Evolutionary conservation across 2,888 invertebrate genomes (phyloP).

Genomic region (Synanthedon formicaeformis): DNA sequence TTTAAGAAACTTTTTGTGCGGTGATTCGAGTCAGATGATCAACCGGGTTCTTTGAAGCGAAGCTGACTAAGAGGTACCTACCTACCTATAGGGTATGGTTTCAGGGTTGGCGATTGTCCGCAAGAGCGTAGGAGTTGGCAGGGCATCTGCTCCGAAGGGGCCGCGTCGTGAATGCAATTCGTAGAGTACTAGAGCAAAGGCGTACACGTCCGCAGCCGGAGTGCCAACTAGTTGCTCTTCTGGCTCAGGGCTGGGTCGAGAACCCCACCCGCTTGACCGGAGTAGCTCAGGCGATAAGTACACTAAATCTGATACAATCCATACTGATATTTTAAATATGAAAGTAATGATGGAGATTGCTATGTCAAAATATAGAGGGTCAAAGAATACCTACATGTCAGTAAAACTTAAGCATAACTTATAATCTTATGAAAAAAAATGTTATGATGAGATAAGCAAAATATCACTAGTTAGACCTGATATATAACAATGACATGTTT

Average conservation of each 20-base stretch:
- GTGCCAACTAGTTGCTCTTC: conserved; percentile 63
- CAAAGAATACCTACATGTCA: too few relatives aligned
- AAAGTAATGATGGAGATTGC: too few relatives aligned
- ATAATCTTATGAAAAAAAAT: too few relatives aligned
- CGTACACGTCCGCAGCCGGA: conserved; percentile 86
- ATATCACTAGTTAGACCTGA: too few relatives aligned
- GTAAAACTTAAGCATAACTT: too few relatives aligned
- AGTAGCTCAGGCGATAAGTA: conserved; percentile 87
- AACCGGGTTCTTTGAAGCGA: neutral
- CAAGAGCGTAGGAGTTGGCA: conserved; percentile 74
- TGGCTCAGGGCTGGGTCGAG: conserved; percentile 25
- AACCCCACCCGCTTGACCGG: conserved; percentile 56
- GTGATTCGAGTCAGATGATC: too few relatives aligned
- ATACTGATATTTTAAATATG: too few relatives aligned
- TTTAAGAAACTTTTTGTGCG: too few relatives aligned
- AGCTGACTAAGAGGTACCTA: conserved; percentile 31
- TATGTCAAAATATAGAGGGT: too few relatives aligned
- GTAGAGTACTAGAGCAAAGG: conserved; percentile 89
- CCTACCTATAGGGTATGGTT: conserved; percentile 72
- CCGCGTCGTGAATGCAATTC: conserved; percentile 89
- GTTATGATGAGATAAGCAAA: too few relatives aligned
- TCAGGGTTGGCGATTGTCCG: conserved; percentile 69
- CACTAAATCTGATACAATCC: conserved; percentile 69
- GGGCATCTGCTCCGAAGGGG: conserved; percentile 82
- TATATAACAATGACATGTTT: too few relatives aligned